Percentiles rank a stretch among this genome's conserved stretches.
Conservation (phyloP, 2,797 vertebrate species). For the Etheostoma perlongum region DNA sequence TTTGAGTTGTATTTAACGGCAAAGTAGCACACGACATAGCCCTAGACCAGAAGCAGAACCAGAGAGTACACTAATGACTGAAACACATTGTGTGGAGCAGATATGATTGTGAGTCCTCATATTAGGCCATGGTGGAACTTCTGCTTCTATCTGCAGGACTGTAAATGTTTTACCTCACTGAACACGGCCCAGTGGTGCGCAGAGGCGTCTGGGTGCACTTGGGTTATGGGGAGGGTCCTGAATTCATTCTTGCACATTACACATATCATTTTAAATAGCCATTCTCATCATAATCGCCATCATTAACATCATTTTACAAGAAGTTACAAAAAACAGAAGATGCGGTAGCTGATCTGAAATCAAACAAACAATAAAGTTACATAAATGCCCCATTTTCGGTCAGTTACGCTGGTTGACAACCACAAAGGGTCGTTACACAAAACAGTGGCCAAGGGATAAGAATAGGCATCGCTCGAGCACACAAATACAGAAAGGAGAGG, state of each 20-base stretch:
- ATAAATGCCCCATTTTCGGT: slow-evolving; percentile 71
- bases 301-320: slow-evolving; percentile 55
- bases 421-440: slow-evolving; percentile 61
- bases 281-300: slow-evolving; percentile 48
- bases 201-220: slow-evolving; percentile 61
- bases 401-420: slow-evolving; percentile 60
- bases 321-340: slow-evolving; percentile 62
- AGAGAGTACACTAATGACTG: slow-evolving; percentile 37
- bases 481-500: slow-evolving; percentile 58
- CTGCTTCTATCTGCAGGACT: slow-evolving; percentile 55
- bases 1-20: slow-evolving; percentile 64
- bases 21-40: slow-evolving; percentile 69
- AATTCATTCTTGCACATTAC: slow-evolving; percentile 58
- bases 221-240: slow-evolving; percentile 41
- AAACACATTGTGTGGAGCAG: slow-evolving; percentile 51
- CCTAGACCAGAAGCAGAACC: slow-evolving; percentile 57
- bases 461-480: slow-evolving; percentile 63
- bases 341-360: slow-evolving; percentile 56
- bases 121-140: slow-evolving; percentile 40
- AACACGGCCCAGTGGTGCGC: slow-evolving; percentile 51
- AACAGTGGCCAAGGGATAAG: slow-evolving; percentile 70
- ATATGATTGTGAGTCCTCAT: slow-evolving; percentile 48
- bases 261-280: slow-evolving; percentile 29
- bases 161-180: slow-evolving; percentile 47
- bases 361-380: slow-evolving; percentile 62